A percentile compares a stretch with the other conserved stretches of the same genome.
Conservation (phyloP, 2,113 vertebrate species). For the Terrapene triunguis region DNA sequence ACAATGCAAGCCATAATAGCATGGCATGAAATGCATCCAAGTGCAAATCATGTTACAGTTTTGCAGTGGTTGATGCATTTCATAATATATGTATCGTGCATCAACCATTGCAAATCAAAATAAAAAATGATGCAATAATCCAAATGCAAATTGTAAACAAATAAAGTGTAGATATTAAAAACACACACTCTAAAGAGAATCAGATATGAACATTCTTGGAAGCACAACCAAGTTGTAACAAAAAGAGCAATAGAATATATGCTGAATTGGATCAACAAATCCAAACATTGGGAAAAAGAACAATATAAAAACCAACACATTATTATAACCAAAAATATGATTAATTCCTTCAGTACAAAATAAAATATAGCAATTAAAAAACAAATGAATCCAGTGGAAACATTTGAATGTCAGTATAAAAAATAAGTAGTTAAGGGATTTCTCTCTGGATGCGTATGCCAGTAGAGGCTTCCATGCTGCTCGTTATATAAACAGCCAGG, state of each 20-base stretch:
- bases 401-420: background rate
- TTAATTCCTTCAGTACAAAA: background rate
- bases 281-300: background rate
- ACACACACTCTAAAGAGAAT: background rate
- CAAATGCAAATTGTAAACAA: background rate
- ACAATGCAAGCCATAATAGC: background rate
- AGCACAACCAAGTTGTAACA: background rate
- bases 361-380: background rate
- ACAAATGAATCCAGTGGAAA: background rate
- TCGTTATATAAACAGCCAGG: background rate
- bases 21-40: background rate
- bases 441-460: background rate
- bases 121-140: background rate
- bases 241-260: background rate
- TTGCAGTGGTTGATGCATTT: background rate
- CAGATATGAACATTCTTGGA: background rate
- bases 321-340: background rate
- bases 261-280: slow-evolving; percentile 10
- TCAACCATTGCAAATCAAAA: background rate
- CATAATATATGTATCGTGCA: background rate
- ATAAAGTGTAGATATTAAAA: background rate
- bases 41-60: background rate
- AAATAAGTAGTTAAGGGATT: background rate
- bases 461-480: slow-evolving; percentile 47
- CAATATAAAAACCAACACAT: background rate